These are phyloP conservation scores for Channa argus DNA, from an alignment of 2,113 vertebrate species.

Conservation along the genomic window DNA sequence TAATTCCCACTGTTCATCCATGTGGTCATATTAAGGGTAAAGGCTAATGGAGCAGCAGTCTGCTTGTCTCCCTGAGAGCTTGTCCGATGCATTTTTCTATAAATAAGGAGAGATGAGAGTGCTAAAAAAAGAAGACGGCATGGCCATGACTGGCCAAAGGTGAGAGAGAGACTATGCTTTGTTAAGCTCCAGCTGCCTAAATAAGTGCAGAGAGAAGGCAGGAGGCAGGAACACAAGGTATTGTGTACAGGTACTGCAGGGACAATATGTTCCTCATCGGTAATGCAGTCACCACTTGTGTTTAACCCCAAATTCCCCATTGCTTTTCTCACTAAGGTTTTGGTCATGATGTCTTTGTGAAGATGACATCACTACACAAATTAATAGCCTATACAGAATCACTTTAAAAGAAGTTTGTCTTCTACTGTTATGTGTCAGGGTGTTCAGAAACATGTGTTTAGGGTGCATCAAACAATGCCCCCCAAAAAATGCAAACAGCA, in stretches of 20 bases:
- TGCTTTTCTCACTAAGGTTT: slow-evolving; percentile 14
- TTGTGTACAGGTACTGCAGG: slow-evolving; percentile 20
- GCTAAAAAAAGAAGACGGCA: slow-evolving; percentile 71
- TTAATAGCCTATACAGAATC: too few relatives aligned
- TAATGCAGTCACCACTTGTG: slow-evolving; percentile 29
- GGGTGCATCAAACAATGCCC: not conserved
- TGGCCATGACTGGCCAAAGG: slow-evolving; percentile 73
- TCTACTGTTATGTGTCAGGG: slow-evolving; percentile 1
- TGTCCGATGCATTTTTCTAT: slow-evolving; percentile 75
- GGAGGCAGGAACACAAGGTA: slow-evolving; percentile 47
- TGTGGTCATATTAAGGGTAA: slow-evolving; percentile 32
- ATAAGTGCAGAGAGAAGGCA: slow-evolving; percentile 40
- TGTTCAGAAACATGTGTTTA: slow-evolving; percentile 1
- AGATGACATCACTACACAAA: not conserved
- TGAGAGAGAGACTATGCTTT: slow-evolving; percentile 31
- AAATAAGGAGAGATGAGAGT: slow-evolving; percentile 79
- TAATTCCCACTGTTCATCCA: slow-evolving; percentile 35
- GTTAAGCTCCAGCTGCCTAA: slow-evolving; percentile 55
- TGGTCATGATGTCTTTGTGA: not conserved
- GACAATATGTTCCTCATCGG: slow-evolving; percentile 53
- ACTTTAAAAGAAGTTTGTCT: not conserved
- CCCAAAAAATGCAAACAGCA: slow-evolving; percentile 22
- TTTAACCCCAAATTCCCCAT: slow-evolving; percentile 22
- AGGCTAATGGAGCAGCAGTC: slow-evolving; percentile 66
- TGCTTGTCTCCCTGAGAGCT: slow-evolving; percentile 57